These are phyloP conservation scores for Huso huso DNA, from an alignment of 2,797 vertebrate genomes.

Conservation along the genomic window DNA sequence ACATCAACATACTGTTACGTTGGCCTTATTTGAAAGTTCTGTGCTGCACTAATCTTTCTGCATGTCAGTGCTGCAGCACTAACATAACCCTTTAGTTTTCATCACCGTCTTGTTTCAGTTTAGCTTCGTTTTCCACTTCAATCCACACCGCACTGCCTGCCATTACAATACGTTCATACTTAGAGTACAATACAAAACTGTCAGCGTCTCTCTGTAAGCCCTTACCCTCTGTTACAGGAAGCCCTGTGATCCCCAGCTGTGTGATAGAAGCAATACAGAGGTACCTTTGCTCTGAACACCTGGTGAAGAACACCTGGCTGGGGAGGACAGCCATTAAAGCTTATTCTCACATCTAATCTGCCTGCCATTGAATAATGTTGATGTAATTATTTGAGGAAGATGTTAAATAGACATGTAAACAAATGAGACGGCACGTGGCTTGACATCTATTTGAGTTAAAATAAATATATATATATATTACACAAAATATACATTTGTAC, in stretches of 20 bases:
- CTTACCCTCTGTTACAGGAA: neutral
- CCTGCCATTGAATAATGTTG: too few species aligned
- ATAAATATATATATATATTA: too few species aligned
- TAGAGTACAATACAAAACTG: neutral
- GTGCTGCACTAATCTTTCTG: neutral
- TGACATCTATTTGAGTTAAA: neutral
- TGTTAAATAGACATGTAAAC: neutral
- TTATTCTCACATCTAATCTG: neutral
- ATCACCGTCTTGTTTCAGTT: slow-evolving; percentile 1
- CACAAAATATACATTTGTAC: too few species aligned
- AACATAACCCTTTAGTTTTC: slow-evolving; percentile 2
- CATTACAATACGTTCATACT: neutral
- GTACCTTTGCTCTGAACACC: neutral
- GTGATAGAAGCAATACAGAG: too few species aligned
- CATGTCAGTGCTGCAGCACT: slow-evolving; percentile 4
- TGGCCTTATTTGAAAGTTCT: neutral
- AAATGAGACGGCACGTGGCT: neutral
- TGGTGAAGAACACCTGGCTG: slow-evolving; percentile 1
- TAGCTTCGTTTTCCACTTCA: neutral
- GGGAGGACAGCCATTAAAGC: slow-evolving; percentile 1
- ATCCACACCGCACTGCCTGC: neutral
- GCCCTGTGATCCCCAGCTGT: neutral
- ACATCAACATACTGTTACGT: too few species aligned
- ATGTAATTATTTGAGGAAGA: neutral
- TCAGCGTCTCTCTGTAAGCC: neutral